phyloP scores from a whole-genome alignment of 2,888 invertebrate species.

The Parelbella ahira region DNA sequence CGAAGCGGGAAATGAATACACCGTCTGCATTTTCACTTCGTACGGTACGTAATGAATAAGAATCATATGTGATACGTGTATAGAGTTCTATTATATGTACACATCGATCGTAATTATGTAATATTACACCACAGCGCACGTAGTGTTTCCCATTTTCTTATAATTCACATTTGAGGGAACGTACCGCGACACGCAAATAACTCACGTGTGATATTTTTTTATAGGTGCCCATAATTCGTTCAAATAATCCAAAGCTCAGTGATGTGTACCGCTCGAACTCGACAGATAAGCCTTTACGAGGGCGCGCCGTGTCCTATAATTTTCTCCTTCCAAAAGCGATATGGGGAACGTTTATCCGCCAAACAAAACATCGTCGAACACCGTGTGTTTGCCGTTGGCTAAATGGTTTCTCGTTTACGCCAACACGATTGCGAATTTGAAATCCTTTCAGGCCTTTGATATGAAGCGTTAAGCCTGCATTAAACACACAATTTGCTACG shows the following conservation, averaged over 20 bases:
- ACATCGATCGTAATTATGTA: constrained; percentile 11
- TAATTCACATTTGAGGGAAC: constrained; percentile 5
- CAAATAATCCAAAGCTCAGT: constrained; percentile 28
- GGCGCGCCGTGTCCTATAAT: constrained; percentile 43
- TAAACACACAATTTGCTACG: constrained; percentile 73
- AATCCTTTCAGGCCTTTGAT: constrained; percentile 67
- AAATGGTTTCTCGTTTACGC: constrained; percentile 69
- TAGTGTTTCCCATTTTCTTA: constrained; percentile 18
- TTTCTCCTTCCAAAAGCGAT: constrained; percentile 49
- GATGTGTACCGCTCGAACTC: constrained; percentile 28
- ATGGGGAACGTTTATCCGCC: constrained; percentile 46
- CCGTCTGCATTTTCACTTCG: constrained; percentile 10
- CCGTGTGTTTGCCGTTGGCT: constrained; percentile 62
- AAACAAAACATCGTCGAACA: constrained; percentile 41
- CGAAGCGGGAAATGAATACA: constrained; percentile 11
- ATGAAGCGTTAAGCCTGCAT: constrained; percentile 55
- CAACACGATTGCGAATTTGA: constrained; percentile 67
- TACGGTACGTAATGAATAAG: constrained; percentile 17
- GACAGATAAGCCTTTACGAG: constrained; percentile 32
- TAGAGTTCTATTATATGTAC: constrained; percentile 1
- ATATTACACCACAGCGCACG: constrained; percentile 9
- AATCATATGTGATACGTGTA: constrained; percentile 13
- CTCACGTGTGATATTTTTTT: constrained; percentile 26
- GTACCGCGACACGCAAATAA: constrained; percentile 16
- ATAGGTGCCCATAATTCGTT: constrained; percentile 29